A percentile compares a stretch with the other conserved stretches of the same genome.
Conservation (phyloP, 2,797 vertebrate species). For the Acipenser transmontanus region DNA sequence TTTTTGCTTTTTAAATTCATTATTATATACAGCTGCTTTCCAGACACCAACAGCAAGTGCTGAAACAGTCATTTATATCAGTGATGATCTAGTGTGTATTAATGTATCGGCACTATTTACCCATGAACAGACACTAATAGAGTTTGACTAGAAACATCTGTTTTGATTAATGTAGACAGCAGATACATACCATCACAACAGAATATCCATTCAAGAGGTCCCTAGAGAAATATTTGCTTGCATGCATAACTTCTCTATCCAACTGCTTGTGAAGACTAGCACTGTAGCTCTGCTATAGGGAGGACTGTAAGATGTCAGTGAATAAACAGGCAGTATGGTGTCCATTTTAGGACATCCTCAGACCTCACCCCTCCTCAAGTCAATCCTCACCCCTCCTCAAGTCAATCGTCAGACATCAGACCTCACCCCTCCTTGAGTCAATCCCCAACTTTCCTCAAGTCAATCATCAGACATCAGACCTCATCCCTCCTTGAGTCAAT, state of each 20-base stretch:
- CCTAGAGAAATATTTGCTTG: neutral
- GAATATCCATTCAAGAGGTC: neutral
- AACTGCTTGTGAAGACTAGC: neutral
- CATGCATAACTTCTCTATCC: conserved; percentile 1
- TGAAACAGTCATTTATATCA: neutral
- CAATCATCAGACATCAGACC: too few species aligned
- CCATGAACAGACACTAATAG: conserved; percentile 1
- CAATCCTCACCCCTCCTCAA: too few species aligned
- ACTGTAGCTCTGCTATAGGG: neutral
- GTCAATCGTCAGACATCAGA: too few species aligned
- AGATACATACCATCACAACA: conserved; percentile 3
- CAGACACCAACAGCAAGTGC: too few species aligned
- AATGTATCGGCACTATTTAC: neutral
- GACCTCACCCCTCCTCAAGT: too few species aligned
- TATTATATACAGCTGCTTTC: too few species aligned
- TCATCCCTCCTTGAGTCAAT: too few species aligned
- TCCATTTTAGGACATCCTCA: too few species aligned
- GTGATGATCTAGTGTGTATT: neutral
- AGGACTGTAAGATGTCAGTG: neutral
- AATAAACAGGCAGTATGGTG: neutral
- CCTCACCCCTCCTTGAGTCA: too few species aligned
- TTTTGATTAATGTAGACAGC: conserved; percentile 4
- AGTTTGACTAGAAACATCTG: conserved; percentile 3
- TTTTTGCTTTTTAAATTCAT: too few species aligned
- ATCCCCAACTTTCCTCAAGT: too few species aligned